Evolutionary conservation across 1,140 invertebrate species (phyloP).

Genomic region (Mamestra configurata): DNA sequence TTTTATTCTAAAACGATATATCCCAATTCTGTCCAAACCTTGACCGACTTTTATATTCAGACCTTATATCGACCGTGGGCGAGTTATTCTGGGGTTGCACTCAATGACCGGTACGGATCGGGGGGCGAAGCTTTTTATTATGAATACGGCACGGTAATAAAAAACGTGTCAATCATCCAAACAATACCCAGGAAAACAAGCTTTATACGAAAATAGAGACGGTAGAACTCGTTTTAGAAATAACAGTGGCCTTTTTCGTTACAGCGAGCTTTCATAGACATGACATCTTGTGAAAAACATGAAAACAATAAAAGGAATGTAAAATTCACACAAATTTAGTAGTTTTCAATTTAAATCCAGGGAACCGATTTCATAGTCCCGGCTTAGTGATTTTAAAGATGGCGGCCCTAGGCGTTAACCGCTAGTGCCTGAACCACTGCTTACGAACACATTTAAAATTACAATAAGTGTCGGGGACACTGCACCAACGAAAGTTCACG

Average conservation of each 20-base stretch:
- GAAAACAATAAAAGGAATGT: constrained; percentile 1
- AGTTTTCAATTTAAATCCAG: constrained; percentile 48
- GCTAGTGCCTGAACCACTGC: constrained; percentile 56
- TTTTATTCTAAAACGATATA: constrained; percentile 31
- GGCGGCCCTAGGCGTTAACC: constrained; percentile 60
- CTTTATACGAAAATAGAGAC: constrained; percentile 11
- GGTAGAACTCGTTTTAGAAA: constrained; percentile 1
- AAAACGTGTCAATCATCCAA: constrained; percentile 36
- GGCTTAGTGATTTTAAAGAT: constrained; percentile 47
- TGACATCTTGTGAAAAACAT: background rate
- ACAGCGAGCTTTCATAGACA: background rate
- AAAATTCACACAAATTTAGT: constrained; percentile 21
- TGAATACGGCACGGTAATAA: constrained; percentile 31
- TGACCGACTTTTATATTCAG: constrained; percentile 34
- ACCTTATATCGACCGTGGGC: constrained; percentile 34
- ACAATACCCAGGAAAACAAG: constrained; percentile 26
- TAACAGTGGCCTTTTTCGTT: background rate
- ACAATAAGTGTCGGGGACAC: constrained; percentile 79
- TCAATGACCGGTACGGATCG: constrained; percentile 17
- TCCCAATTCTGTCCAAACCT: constrained; percentile 28
- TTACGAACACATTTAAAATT: constrained; percentile 83
- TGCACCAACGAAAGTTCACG: constrained; percentile 76
- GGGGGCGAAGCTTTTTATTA: constrained; percentile 34
- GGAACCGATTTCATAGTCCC: constrained; percentile 26
- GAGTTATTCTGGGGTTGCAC: constrained; percentile 39